Base-by-base conservation (phyloP, 2,113 vertebrate species). In the Trochalopteron elliotii region DNA sequence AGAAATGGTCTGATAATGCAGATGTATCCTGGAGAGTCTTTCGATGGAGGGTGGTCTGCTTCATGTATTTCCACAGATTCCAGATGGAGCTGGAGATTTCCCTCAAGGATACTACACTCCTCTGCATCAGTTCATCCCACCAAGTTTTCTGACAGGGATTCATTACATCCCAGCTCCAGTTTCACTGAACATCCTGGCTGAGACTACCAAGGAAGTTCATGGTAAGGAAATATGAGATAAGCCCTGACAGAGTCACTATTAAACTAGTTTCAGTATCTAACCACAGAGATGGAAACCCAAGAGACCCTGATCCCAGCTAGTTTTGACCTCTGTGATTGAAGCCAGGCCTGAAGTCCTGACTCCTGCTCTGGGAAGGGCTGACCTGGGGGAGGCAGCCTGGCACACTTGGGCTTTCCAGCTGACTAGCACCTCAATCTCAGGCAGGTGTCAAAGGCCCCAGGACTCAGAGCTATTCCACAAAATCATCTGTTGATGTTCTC, bases 81-180 rank as follows among this genome's bases (percentile, higher is more conserved):
- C 96, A 7, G 97, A 98, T 60, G 93, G 94, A 64, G 24, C 60
- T 65, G 92, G 94, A 90, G 96, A 98, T 83, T 96, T 98, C 81
- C 96, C 92, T 55, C 96, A 97, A 27, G 89, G 75, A 47, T 98
- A 96, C 89, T 98, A 97, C n/a, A 20, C 87, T 13, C 92, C 94
- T 6, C 81, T 96, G 52, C 91, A 60, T 49, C 97, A 70, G 19
- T 96, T 97, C 75, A 97, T 98, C 57, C 96, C 98, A 2, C 96
- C 93, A 9, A 71, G 93, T 50, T 97, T 97, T 83, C 92, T 98
- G 47, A 93, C 98, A 35, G 97, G 94, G 19, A 91, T 98, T 83
- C 98, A 94, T 56, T 96, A 97, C 67, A 92, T 98, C 30, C 97
- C 97, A 2, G 93, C 96, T 2, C 94, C 97, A 0, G 93, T 97